Conservation (phyloP, 2,797 vertebrate species). For the Pteronotus mesoamericanus region DNA sequence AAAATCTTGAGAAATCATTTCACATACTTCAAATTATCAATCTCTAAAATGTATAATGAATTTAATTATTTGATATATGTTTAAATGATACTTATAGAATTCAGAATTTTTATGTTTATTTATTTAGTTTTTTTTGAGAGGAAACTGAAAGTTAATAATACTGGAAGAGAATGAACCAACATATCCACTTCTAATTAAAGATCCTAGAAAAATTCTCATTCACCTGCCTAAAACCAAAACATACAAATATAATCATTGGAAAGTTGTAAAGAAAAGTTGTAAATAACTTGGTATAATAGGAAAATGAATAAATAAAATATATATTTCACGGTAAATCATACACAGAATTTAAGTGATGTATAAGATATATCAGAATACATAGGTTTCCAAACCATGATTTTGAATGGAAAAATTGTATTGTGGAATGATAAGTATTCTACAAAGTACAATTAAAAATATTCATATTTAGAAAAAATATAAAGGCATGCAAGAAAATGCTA, state of each 20-base stretch:
- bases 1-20: not conserved
- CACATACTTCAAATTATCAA: not conserved
- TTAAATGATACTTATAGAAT: not conserved
- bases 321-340: not conserved
- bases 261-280: not conserved
- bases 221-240: not conserved
- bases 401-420: not conserved
- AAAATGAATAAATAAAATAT: not conserved
- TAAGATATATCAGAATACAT: not conserved
- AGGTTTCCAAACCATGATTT: not conserved
- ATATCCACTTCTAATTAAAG: not conserved
- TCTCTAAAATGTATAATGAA: not conserved
- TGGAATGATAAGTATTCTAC: not conserved
- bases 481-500: not conserved
- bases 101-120: not conserved
- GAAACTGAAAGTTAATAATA: not conserved
- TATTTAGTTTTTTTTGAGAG: not conserved
- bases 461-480: not conserved
- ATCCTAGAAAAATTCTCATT: not conserved
- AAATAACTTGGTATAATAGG: not conserved
- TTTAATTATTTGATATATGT: not conserved
- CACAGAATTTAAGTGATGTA: not conserved
- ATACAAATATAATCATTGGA: rapidly evolving
- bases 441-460: not conserved
- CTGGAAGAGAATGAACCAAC: not conserved